These are phyloP conservation scores for Lanius collurio DNA, from an alignment of 2,113 vertebrate genomes.

Conservation along the genomic window DNA sequence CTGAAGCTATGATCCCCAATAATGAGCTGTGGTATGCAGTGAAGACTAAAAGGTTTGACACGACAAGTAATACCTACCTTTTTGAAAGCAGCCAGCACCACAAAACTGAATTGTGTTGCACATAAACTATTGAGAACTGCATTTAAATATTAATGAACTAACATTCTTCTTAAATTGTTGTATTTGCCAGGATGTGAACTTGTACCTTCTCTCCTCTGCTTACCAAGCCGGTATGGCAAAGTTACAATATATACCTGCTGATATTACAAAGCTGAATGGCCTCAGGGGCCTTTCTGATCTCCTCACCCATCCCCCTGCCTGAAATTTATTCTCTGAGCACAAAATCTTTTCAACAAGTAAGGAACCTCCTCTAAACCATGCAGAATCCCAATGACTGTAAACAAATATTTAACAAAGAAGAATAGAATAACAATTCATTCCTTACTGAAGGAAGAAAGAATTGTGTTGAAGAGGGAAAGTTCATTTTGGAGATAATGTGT, in stretches of 20 bases:
- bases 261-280: not conserved
- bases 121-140: slow-evolving; percentile 22
- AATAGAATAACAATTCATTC: not conserved
- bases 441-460: not conserved
- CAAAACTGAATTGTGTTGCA: slow-evolving; percentile 4
- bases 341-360: not conserved
- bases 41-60: slow-evolving; percentile 58
- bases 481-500: not conserved
- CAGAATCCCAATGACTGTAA: not conserved
- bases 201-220: not conserved
- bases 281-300: not conserved
- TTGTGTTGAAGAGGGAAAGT: not conserved
- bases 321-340: not conserved
- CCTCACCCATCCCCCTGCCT: not conserved
- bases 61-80: not conserved
- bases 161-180: not conserved
- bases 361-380: not conserved
- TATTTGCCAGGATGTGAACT: slow-evolving; percentile 8
- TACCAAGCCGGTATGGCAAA: not conserved
- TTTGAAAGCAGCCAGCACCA: slow-evolving; percentile 13
- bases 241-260: not conserved
- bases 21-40: slow-evolving; percentile 50
- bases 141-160: slow-evolving; percentile 39
- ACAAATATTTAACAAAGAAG: not conserved
- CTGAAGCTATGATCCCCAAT: slow-evolving; percentile 56